phyloP scores from a whole-genome alignment of 2,113 vertebrate genomes.

The Sinocyclocheilus grahami region DNA sequence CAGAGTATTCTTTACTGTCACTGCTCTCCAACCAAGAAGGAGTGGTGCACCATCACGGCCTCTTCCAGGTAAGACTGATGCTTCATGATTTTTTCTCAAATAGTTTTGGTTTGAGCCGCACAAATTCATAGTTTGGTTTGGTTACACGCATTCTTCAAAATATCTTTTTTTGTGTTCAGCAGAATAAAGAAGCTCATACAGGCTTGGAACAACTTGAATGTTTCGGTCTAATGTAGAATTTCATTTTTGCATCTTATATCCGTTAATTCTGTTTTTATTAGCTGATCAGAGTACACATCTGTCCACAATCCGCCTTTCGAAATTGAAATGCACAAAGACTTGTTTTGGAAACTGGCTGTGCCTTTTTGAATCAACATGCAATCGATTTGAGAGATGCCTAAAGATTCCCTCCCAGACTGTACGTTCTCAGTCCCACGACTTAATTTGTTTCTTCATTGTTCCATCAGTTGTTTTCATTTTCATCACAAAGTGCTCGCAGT shows the following conservation, averaged over 20 bases:
- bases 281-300: background rate
- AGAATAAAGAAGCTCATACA: background rate
- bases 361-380: background rate
- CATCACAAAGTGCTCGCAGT: slow-evolving; percentile 30
- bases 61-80: slow-evolving; percentile 87
- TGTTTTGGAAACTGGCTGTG: background rate
- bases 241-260: background rate
- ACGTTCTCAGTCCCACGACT: background rate
- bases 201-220: background rate
- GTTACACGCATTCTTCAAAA: no score
- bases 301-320: background rate
- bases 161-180: background rate
- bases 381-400: background rate
- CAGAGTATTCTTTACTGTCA: slow-evolving; percentile 94
- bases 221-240: background rate
- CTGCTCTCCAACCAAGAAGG: slow-evolving; percentile 96
- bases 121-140: background rate
- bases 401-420: background rate
- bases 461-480: slow-evolving; percentile 40
- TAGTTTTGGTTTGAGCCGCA: background rate
- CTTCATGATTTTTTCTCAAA: background rate
- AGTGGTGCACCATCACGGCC: slow-evolving; percentile 96
- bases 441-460: slow-evolving; percentile 2
- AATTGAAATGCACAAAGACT: background rate
- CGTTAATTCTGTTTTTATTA: background rate